A percentile compares a stretch with the other conserved stretches of the same genome.
Conservation (phyloP, 2,113 vertebrate genomes). For the Dinomys branickii region DNA sequence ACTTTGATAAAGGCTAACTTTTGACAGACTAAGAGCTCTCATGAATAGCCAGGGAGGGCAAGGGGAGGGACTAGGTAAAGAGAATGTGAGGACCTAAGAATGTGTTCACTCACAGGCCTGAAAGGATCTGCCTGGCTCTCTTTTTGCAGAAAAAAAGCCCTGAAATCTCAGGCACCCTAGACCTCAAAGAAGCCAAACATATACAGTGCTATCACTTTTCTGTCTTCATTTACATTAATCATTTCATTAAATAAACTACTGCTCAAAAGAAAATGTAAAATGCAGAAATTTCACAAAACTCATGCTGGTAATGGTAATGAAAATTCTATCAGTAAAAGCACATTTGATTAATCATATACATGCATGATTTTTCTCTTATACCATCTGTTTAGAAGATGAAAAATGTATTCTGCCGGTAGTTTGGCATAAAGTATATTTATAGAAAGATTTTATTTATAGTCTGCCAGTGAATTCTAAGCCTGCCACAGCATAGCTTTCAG, state of each 20-base stretch:
- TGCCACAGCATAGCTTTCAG: slow-evolving; percentile 77
- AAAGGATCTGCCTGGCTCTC: not conserved
- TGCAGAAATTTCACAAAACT: slow-evolving; percentile 73
- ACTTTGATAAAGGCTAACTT: slow-evolving; percentile 1
- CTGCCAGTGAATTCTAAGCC: slow-evolving; percentile 73
- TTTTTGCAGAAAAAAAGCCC: not conserved
- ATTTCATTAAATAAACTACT: slow-evolving; percentile 70
- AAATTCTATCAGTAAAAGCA: slow-evolving; percentile 79
- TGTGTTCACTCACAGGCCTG: not conserved
- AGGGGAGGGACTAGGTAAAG: not conserved
- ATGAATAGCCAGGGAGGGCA: not conserved
- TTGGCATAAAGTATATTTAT: slow-evolving; percentile 82
- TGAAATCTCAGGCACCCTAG: not conserved
- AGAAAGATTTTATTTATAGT: slow-evolving; percentile 82
- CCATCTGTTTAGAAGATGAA: slow-evolving; percentile 83
- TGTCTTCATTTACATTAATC: slow-evolving; percentile 61
- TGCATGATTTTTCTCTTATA: slow-evolving; percentile 77
- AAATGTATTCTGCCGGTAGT: slow-evolving; percentile 80
- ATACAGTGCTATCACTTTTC: slow-evolving; percentile 40
- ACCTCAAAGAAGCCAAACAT: slow-evolving; percentile 53
- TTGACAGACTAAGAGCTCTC: not conserved
- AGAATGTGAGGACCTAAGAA: not conserved
- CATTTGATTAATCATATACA: slow-evolving; percentile 83
- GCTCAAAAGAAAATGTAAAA: slow-evolving; percentile 76
- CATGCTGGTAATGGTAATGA: slow-evolving; percentile 78